Evolutionary conservation across 2,797 vertebrate genomes (phyloP), one percentile per base, ranked within the genome.

Genomic region (Myotis planiceps): DNA sequence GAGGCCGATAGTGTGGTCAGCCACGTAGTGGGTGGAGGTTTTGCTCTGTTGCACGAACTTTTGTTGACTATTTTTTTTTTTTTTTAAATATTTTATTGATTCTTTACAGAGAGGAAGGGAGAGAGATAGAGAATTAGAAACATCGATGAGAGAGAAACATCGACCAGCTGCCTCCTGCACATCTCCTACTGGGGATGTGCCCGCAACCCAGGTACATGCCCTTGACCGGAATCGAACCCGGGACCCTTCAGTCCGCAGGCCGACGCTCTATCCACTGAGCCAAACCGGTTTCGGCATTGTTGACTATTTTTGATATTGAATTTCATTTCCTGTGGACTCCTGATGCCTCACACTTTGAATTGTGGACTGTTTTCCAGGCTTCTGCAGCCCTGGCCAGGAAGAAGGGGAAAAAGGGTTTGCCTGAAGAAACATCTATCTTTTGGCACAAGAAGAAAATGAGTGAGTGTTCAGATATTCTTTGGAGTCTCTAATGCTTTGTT

Each of bases 401-500:
- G 98, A 99, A 98, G 97, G 99, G 99, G 0, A 99, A 99, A 99
- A 99, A 98, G 14, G 25, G 97, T 3, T 96, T 99, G 19, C 97
- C 99, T 90, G 98, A 99, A 10, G 99, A 99, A n/a, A 97, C 99
- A 49, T 89, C 98, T 13, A 98, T 99, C 0, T 98, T 99, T 94
- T 99, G 99, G 99, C 99, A 99, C 89, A 99, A 97, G 97, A 99
- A 99, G 97, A 99, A 99, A 97, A 98, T 97, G 58, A 99, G 99
- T 99, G 98, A 99, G 99, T 98, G 66, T 87, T 72, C 65, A 29
- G 4, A 51, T 51, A 13, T 6, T 78, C 23, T 82, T 53, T 60
- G 34, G 14, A 1, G 29, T 60, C 37, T 76, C 9, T 27, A 4
- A 12, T 74, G 66, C 34, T 88, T 25, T 71, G 58, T 76, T 37